These are phyloP conservation scores for Chaenocephalus aceratus DNA, from an alignment of 2,113 vertebrate genomes.

Conservation along the genomic window DNA sequence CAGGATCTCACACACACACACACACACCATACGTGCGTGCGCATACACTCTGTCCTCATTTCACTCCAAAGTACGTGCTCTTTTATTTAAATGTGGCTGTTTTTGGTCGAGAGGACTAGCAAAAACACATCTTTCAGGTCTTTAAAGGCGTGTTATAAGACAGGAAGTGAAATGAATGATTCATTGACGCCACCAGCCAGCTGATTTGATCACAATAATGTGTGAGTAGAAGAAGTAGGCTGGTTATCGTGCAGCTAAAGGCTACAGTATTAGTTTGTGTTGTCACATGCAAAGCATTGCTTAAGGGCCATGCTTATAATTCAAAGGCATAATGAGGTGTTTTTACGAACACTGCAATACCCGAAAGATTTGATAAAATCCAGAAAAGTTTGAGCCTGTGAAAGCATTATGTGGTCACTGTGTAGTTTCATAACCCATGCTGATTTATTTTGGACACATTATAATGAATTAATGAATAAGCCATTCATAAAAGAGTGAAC, in stretches of 20 bases:
- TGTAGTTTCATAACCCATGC: not conserved
- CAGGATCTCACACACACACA: slow-evolving; percentile 5
- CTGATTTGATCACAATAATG: slow-evolving; percentile 15
- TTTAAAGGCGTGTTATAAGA: slow-evolving; percentile 42
- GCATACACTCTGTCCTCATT: slow-evolving; percentile 40
- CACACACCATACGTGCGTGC: not conserved
- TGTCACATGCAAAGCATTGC: not conserved
- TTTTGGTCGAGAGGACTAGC: slow-evolving; percentile 8
- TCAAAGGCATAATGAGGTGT: not conserved
- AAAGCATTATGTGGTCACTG: not conserved
- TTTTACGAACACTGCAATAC: not conserved
- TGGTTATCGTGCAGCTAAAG: not conserved
- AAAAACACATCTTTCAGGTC: slow-evolving; percentile 32
- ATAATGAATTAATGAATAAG: not conserved
- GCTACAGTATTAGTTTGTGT: not conserved
- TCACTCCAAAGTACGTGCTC: slow-evolving; percentile 3
- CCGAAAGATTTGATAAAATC: not conserved
- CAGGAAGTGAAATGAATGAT: slow-evolving; percentile 66
- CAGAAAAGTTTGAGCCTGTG: not conserved
- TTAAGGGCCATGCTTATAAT: too few relatives aligned
- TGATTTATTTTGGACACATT: not conserved
- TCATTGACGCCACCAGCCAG: slow-evolving; percentile 42
- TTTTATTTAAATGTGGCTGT: slow-evolving; percentile 34
- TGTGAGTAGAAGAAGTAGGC: not conserved
- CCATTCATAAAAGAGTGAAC: slow-evolving; percentile 1